A percentile compares a stretch with the other conserved stretches of the same genome.
Evolutionary conservation across 2,113 vertebrate species (phyloP).

Genomic region (Zosterops hypoxanthus): DNA sequence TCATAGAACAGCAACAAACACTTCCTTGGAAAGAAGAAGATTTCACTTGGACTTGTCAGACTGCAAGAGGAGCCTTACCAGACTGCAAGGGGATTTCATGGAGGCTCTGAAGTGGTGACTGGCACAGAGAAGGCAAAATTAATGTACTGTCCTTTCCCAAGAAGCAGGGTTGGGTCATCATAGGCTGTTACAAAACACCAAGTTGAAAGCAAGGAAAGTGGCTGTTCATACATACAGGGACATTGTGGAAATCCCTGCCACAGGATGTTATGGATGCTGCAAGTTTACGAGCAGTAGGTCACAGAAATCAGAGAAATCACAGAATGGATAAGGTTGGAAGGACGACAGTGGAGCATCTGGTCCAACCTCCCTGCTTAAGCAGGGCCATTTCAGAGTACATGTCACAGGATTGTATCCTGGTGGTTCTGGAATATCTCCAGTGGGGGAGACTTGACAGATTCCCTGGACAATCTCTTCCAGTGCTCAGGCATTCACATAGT

Average conservation of each 20-base stretch:
- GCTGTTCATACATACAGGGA: not conserved
- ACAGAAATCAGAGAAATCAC: not conserved
- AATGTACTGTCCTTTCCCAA: not conserved
- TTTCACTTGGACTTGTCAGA: not conserved
- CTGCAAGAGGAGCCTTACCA: not conserved
- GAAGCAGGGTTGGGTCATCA: not conserved
- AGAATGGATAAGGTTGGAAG: not conserved
- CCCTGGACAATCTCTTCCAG: not conserved
- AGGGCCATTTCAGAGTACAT: not conserved
- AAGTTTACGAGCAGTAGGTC: not conserved
- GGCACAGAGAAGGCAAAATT: not conserved
- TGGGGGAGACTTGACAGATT: not conserved
- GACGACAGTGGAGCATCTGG: not conserved
- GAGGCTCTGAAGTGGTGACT: not conserved
- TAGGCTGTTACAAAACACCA: not conserved
- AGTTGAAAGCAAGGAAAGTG: not conserved
- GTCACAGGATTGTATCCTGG: not conserved
- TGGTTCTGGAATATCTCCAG: not conserved
- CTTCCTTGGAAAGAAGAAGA: not conserved
- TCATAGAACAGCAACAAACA: not conserved
- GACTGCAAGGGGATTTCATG: not conserved
- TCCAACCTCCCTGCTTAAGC: not conserved
- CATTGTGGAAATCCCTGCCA: not conserved
- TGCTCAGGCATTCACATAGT: not conserved
- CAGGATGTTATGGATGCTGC: not conserved